Conservation (phyloP, 1,140 invertebrate species). For the Bombus affinis region DNA sequence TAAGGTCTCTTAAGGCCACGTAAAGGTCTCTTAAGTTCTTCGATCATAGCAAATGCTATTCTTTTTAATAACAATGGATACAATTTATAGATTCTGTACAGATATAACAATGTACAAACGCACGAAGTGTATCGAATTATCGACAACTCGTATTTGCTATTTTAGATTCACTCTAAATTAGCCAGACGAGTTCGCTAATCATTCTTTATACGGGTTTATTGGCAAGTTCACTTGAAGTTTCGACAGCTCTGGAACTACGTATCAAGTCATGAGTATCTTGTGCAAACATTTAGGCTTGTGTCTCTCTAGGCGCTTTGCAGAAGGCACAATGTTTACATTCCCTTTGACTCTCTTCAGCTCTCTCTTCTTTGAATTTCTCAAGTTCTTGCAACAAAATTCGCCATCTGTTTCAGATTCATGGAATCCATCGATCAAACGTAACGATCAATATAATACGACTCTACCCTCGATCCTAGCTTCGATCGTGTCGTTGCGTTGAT, state of each 20-base stretch:
- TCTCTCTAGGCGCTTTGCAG: not conserved
- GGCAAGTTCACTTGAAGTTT: not conserved
- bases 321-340: slow-evolving; percentile 16
- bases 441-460: not conserved
- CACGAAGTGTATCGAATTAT: not conserved
- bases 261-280: slow-evolving; percentile 9
- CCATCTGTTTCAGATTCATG: not conserved
- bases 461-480: not conserved
- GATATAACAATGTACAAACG: not conserved
- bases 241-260: not conserved
- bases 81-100: too few relatives aligned
- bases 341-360: not conserved
- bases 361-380: not conserved
- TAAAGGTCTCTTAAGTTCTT: not conserved
- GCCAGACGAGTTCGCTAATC: slow-evolving; percentile 15
- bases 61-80: not conserved
- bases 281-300: slow-evolving; percentile 3
- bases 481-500: slow-evolving; percentile 7
- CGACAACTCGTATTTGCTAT: slow-evolving; percentile 21
- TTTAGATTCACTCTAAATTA: slow-evolving; percentile 40
- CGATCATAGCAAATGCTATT: not conserved
- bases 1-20: not conserved
- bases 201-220: not conserved
- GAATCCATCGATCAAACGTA: not conserved
- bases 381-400: not conserved